These are phyloP conservation scores for Microctenopoma stevenorrisi DNA, from an alignment of 2,797 vertebrate species.

Conservation along the genomic window DNA sequence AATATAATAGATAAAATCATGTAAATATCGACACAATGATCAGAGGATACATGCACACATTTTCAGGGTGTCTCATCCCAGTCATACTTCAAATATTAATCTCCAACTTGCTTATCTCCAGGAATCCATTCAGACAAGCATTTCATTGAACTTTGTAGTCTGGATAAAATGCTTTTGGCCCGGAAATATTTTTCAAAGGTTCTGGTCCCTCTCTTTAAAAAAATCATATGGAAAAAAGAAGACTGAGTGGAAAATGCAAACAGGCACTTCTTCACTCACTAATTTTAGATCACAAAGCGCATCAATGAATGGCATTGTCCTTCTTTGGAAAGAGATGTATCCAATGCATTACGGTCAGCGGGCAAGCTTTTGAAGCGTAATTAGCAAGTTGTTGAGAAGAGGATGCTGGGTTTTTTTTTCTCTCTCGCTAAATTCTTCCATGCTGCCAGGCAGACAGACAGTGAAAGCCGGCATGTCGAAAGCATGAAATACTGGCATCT, in stretches of 20 bases:
- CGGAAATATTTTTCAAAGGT: constrained; percentile 30
- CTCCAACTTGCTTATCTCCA: constrained; percentile 38
- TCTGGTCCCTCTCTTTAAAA: constrained; percentile 7
- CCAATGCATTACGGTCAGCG: constrained; percentile 53
- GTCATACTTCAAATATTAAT: constrained; percentile 52
- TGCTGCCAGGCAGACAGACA: constrained; percentile 54
- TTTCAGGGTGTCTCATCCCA: constrained; percentile 35
- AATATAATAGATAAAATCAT: background rate
- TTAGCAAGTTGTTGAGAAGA: constrained; percentile 67
- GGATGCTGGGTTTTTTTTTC: constrained; percentile 30
- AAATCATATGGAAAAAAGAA: constrained; percentile 29
- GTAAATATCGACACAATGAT: constrained; percentile 32
- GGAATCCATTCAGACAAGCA: constrained; percentile 33
- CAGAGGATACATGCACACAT: constrained; percentile 30
- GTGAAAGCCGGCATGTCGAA: constrained; percentile 70
- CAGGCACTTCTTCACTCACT: constrained; percentile 42
- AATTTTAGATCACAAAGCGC: constrained; percentile 60
- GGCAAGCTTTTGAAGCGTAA: constrained; percentile 56
- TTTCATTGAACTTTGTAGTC: constrained; percentile 36
- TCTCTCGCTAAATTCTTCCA: constrained; percentile 41
- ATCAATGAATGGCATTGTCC: constrained; percentile 60
- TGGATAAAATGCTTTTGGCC: constrained; percentile 24
- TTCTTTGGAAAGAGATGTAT: constrained; percentile 55
- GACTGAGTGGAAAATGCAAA: constrained; percentile 53
- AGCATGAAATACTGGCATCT: constrained; percentile 75